phyloP scores from a whole-genome alignment of 2,113 vertebrate species.

The Tinamus guttatus region DNA sequence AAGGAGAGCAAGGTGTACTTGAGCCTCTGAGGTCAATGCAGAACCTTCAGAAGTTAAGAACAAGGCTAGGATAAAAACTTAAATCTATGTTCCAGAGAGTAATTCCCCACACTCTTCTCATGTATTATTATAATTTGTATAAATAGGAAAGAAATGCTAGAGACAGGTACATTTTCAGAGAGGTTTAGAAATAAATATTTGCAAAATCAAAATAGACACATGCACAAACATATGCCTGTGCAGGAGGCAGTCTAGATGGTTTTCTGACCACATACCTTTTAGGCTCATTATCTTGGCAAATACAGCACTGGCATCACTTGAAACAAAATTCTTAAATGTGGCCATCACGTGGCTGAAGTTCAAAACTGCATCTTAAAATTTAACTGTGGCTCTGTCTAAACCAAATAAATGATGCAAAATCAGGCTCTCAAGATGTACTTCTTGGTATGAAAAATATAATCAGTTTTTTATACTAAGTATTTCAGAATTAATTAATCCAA shows the following conservation, averaged over 20 bases:
- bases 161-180: neutral
- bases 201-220: neutral
- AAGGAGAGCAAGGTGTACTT: neutral
- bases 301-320: neutral
- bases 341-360: slow-evolving; percentile 62
- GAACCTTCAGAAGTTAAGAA: neutral
- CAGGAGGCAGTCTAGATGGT: neutral
- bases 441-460: neutral
- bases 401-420: neutral
- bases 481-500: neutral
- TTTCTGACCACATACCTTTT: neutral
- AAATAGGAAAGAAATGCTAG: neutral
- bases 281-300: neutral
- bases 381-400: neutral
- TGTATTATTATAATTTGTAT: neutral
- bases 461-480: neutral
- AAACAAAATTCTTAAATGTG: slow-evolving; percentile 33
- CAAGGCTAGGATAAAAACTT: too few species aligned
- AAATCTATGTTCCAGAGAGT: neutral
- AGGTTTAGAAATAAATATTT: neutral
- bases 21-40: neutral
- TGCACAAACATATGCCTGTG: neutral
- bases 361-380: slow-evolving; percentile 32
- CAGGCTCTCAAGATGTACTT: neutral
- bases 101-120: neutral